Base-by-base conservation (phyloP, 2,113 vertebrate genomes). In the Oreochromis tanganicae region DNA sequence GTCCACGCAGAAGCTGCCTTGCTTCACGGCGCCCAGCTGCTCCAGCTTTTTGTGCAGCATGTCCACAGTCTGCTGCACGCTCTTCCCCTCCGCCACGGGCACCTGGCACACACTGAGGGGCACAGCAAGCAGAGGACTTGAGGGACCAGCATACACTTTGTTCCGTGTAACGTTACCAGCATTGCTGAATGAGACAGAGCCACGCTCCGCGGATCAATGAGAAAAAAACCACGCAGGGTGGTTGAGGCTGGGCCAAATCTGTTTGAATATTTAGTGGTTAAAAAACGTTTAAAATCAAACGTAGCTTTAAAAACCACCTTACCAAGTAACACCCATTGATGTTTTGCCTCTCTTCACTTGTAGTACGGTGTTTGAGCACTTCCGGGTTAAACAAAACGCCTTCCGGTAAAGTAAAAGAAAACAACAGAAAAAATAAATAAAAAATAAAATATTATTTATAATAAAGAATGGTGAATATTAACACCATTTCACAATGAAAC, bases 11-110 rank as follows among this genome's bases (percentile, higher is more conserved):
- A 99, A 99, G 2, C 97, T 98, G 2, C 98, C 98, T 87, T 99
- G 98, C 84, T 99, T 99, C 89, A 98, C 97, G 5, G 98, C 98
- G 5, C 98, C 98, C 34, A 99, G 96, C 91, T 98, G 94, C 91
- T 99, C 99, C 95, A 99, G 91, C 16, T 97, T 98, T 86, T 97
- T 97, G 80, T 98, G 98, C 87, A 99, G 95, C 21, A 97, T 87
- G 86, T 99, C 99, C 86, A 99, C 98, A 0, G 98, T 98, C 95
- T 99, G 98, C 96, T 99, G 99, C 56, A 99, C 97, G 41, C 97
- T 99, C 95, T 99, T 99, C 16, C 99, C 98, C 93, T 99, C 99
- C 4, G 97, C 94, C 91, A 99, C 96, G 0, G 98, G 98, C 92
- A 99, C 97, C 96, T 99, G 98, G 88, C 97, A 97, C 92, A 99